A percentile compares a stretch with the other conserved stretches of the same genome.
These are phyloP conservation scores for Geotrypetes seraphini DNA, from an alignment of 2,797 vertebrate genomes.

Conservation along the genomic window DNA sequence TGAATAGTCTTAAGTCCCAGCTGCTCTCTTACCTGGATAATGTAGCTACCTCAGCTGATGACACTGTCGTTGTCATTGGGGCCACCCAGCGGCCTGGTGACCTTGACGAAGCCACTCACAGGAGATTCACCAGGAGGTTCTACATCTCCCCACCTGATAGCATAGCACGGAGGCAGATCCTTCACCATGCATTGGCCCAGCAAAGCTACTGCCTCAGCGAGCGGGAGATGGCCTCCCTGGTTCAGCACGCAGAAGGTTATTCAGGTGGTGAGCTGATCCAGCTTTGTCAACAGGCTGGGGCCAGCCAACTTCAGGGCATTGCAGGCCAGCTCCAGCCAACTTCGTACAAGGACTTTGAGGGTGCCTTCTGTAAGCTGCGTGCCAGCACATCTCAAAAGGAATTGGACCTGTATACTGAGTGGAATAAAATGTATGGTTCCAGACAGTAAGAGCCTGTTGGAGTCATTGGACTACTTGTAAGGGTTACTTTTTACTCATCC, in stretches of 20 bases:
- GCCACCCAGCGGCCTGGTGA: constrained; percentile 77
- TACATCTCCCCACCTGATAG: constrained; percentile 75
- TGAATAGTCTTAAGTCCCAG: constrained; percentile 53
- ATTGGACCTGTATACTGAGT: constrained; percentile 82
- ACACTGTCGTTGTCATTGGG: constrained; percentile 70
- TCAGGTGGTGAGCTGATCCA: constrained; percentile 76
- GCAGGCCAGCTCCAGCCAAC: constrained; percentile 56
- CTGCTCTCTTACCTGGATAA: constrained; percentile 78
- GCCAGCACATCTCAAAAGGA: constrained; percentile 78
- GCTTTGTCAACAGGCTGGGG: constrained; percentile 79
- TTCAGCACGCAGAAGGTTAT: constrained; percentile 84
- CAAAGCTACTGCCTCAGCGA: constrained; percentile 78
- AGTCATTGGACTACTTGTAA: no score
- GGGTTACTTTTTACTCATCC: no score
- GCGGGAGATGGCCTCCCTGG: constrained; percentile 72
- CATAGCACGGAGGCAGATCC: constrained; percentile 69
- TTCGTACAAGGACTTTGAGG: constrained; percentile 86
- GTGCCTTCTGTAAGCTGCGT: constrained; percentile 80
- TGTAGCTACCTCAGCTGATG: constrained; percentile 49
- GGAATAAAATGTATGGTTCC: constrained; percentile 84
- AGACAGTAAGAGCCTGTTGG: constrained; percentile 28
- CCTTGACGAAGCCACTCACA: constrained; percentile 77
- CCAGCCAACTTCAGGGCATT: constrained; percentile 53
- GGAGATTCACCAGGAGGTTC: constrained; percentile 78
- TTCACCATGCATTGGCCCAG: constrained; percentile 72